Evolutionary conservation across 1,140 invertebrate genomes (phyloP), one percentile per base, ranked within the genome.

Genomic region (Leptestheria dahalacensis): DNA sequence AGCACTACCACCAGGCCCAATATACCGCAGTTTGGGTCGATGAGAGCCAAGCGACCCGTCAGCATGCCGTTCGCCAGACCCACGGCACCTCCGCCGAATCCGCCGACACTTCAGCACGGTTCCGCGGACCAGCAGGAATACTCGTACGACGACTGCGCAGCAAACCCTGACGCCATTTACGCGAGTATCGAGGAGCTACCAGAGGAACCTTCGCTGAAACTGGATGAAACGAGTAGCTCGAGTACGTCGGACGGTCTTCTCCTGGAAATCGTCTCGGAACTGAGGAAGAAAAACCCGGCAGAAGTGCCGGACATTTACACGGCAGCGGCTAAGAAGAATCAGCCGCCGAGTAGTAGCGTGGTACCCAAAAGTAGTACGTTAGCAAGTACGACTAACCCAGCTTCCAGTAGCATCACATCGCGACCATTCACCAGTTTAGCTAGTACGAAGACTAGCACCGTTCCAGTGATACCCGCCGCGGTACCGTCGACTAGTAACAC

Each of bases 211-310:
- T 56, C 20, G 23, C 9, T 21, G 49, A 25, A 24, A 57, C 20
- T 62, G 53, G 6, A 12, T 55, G 28, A 63, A 10, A 11, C 57
- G 9, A 65, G 67, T 28, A 71, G 68, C 9, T 62, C 69, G n/a
- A 50, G 60, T 18, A 61, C 51, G 15, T 80, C 77, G 56, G 77
- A 82, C 71, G 84, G 85, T 1, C 69, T 91, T 9, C 67, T 91
- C 0, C 83, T 84, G 3, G 88, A 91, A 70, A 90, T 90, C 53
- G 87, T 91, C 0, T 84, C 81, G 11, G 88, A 90, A 71, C 88
- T 91, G 54, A 84, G 88, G 64, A 85, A 84, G 62, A 73, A 86
- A 18, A 88, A 90, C 68, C 81, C 83, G 15, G 86, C 90, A 63
- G 6, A 41, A 41, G 33, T 41, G 15, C 6, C 33, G 33, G 89